Evolutionary conservation across 2,113 vertebrate genomes (phyloP).

Genomic region (Embiotoca jacksoni): DNA sequence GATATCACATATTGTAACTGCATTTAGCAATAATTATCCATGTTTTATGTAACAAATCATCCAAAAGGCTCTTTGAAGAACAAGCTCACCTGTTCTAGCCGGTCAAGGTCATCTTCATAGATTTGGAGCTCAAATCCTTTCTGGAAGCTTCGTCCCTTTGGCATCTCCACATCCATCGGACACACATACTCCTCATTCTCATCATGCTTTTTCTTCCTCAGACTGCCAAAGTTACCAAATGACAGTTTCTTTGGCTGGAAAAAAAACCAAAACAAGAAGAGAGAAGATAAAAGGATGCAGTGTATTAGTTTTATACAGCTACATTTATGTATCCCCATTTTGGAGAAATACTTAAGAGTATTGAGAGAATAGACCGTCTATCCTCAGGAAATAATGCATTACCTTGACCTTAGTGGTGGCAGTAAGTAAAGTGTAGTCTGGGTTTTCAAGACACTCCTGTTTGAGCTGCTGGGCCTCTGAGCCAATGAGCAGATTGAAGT

Average conservation of each 20-base stretch:
- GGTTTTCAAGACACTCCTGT: slow-evolving; percentile 92
- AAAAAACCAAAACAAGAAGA: not conserved
- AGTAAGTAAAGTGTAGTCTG: slow-evolving; percentile 93
- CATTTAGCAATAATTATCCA: too few relatives aligned
- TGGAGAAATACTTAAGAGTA: too few relatives aligned
- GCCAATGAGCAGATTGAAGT: slow-evolving; percentile 94
- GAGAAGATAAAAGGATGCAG: too few relatives aligned
- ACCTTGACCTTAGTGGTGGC: slow-evolving; percentile 98
- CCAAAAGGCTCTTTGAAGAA: not conserved
- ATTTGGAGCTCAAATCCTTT: slow-evolving; percentile 91
- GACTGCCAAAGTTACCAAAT: slow-evolving; percentile 92
- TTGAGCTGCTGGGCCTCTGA: slow-evolving; percentile 94
- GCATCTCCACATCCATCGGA: slow-evolving; percentile 95
- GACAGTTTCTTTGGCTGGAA: slow-evolving; percentile 92
- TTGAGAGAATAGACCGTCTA: fast-evolving
- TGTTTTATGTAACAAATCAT: not conserved
- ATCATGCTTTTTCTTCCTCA: slow-evolving; percentile 95
- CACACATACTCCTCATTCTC: slow-evolving; percentile 96
- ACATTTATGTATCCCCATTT: too few relatives aligned
- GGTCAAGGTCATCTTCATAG: slow-evolving; percentile 95
- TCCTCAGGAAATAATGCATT: not conserved
- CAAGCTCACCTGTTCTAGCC: slow-evolving; percentile 90
- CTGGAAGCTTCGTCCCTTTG: slow-evolving; percentile 88
- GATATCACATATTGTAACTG: too few relatives aligned
- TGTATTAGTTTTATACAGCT: too few relatives aligned